These are phyloP conservation scores for Telmatherina bonti DNA, from an alignment of 2,797 vertebrate genomes.

Conservation along the genomic window DNA sequence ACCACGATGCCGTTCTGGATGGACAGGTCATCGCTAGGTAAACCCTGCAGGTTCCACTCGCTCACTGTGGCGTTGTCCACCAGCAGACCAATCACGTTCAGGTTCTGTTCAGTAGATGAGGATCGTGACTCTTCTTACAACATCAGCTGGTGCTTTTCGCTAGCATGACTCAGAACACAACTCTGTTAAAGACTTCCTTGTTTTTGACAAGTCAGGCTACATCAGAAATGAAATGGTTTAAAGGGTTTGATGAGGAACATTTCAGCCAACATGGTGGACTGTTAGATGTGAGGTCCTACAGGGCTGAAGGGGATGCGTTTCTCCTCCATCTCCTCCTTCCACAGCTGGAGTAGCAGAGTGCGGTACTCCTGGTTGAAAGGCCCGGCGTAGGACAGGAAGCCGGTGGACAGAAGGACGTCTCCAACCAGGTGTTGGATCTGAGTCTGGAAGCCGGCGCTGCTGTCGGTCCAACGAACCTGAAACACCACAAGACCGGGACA, in stretches of 20 bases:
- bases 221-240: too few relatives aligned
- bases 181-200: too few relatives aligned
- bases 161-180: too few relatives aligned
- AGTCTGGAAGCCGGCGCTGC: conserved; percentile 84
- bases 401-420: conserved; percentile 86
- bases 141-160: not conserved
- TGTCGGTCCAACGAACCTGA: conserved; percentile 88
- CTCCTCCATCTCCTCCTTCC: conserved; percentile 85
- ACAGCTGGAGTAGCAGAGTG: conserved; percentile 81
- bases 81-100: conserved; percentile 86
- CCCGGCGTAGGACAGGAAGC: conserved; percentile 89
- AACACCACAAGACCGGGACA: conserved; percentile 15
- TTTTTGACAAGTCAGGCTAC: too few relatives aligned
- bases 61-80: conserved; percentile 86
- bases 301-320: conserved; percentile 84
- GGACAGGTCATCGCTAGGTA: conserved; percentile 89
- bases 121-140: not conserved
- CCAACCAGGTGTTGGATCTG: conserved; percentile 86
- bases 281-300: conserved; percentile 64
- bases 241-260: too few relatives aligned
- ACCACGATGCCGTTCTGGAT: conserved; percentile 91
- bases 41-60: conserved; percentile 89
- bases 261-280: too few relatives aligned
- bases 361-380: conserved; percentile 91
- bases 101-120: conserved; percentile 70